A percentile compares a stretch with the other conserved stretches of the same genome.
Conservation (phyloP, 2,888 invertebrate species). For the Andricus curvator region DNA sequence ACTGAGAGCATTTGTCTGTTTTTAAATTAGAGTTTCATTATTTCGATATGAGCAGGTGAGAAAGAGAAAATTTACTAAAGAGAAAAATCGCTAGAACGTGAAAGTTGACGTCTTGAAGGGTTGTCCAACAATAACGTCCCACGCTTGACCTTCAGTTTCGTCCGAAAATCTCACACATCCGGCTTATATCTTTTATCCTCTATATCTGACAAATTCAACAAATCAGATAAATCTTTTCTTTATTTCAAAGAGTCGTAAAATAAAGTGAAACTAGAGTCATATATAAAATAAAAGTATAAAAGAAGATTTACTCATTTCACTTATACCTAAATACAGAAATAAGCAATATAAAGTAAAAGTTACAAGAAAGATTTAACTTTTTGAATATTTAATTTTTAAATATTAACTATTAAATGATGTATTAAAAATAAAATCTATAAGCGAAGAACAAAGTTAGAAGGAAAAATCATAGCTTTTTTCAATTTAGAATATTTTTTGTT, state of each 20-base stretch:
- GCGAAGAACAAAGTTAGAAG: too few species aligned
- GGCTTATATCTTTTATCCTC: conserved; percentile 21
- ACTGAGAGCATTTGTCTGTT: conserved; percentile 5
- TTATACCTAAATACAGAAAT: not conserved
- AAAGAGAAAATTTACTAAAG: conserved; percentile 4
- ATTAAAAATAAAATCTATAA: too few species aligned
- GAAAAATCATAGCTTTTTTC: too few species aligned
- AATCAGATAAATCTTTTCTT: conserved; percentile 2
- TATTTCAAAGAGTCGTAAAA: not conserved
- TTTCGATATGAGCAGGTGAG: conserved; percentile 2
- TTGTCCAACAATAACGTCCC: conserved; percentile 19
- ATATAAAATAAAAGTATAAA: not conserved
- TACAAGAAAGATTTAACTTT: too few species aligned
- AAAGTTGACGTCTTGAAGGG: not conserved
- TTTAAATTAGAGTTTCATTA: conserved; percentile 16
- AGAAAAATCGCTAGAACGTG: conserved; percentile 3
- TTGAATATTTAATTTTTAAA: too few species aligned
- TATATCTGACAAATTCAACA: not conserved
- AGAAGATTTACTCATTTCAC: not conserved
- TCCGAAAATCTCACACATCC: conserved; percentile 20
- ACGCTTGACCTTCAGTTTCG: conserved; percentile 16
- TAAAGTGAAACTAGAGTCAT: not conserved
- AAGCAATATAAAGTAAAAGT: not conserved
- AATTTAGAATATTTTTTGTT: too few species aligned
- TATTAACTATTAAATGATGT: too few species aligned